phyloP scores from a whole-genome alignment of 2,113 vertebrate species.

The Eretmochelys imbricata region DNA sequence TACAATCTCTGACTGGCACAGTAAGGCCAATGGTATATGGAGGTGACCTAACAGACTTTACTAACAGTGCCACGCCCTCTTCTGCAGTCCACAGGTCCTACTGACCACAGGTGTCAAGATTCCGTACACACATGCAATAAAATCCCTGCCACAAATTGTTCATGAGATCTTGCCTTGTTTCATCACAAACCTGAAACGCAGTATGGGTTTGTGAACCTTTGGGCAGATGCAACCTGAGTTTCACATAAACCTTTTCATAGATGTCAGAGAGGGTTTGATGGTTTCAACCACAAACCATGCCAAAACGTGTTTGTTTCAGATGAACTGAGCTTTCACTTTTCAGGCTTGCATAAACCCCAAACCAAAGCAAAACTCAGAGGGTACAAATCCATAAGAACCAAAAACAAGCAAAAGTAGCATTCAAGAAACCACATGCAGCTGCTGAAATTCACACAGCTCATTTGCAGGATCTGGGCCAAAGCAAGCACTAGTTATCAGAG shows the following conservation, averaged over 20 bases:
- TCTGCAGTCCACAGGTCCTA: background rate
- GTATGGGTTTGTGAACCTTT: background rate
- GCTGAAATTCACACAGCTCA: background rate
- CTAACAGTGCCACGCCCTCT: background rate
- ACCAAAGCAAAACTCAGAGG: background rate
- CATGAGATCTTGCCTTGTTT: background rate
- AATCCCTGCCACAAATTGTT: background rate
- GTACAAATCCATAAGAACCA: background rate
- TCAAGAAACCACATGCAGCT: background rate
- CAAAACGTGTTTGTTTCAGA: background rate
- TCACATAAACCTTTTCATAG: background rate
- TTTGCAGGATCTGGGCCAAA: background rate
- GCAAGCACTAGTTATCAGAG: background rate
- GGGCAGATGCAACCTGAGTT: background rate
- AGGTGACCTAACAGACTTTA: background rate
- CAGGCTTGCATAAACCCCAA: background rate
- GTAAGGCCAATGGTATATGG: background rate
- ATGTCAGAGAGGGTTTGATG: background rate
- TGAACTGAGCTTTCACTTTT: background rate
- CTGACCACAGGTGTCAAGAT: background rate
- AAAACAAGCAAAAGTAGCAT: background rate
- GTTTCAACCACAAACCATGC: background rate
- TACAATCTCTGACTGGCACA: background rate
- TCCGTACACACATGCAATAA: background rate
- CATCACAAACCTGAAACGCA: background rate